Evolutionary conservation across 2,797 vertebrate species (phyloP).

Genomic region (Sphenodon punctatus): DNA sequence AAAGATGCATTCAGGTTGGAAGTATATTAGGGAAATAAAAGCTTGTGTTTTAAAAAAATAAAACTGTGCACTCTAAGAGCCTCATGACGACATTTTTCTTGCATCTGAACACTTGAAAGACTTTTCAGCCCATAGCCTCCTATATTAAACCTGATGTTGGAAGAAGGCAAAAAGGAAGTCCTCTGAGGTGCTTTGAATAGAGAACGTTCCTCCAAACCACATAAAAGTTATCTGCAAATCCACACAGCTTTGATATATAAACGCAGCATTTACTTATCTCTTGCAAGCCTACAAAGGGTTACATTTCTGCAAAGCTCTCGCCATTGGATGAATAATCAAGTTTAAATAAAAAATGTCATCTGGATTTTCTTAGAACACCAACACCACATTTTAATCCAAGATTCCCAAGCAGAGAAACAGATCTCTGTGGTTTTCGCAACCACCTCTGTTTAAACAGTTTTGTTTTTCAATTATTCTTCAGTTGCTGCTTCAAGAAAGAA

Average conservation of each 20-base stretch:
- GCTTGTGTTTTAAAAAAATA: conserved; percentile 24
- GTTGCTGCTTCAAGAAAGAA: conserved; percentile 16
- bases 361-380: conserved; percentile 33
- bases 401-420: conserved; percentile 24
- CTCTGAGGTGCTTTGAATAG: conserved; percentile 16
- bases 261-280: conserved; percentile 41
- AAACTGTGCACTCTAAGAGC: neutral
- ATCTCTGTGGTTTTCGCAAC: neutral
- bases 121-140: neutral
- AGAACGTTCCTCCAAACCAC: conserved; percentile 49
- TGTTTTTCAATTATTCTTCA: conserved; percentile 7
- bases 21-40: conserved; percentile 1
- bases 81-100: conserved; percentile 1
- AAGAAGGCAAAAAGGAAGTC: neutral
- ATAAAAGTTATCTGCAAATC: conserved; percentile 34
- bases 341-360: conserved; percentile 23
- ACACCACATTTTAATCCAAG: conserved; percentile 28
- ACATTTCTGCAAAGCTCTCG: conserved; percentile 25
- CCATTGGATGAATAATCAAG: conserved; percentile 27
- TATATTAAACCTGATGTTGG: conserved; percentile 20
- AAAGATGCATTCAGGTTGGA: too few relatives aligned
- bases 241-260: conserved; percentile 40
- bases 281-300: conserved; percentile 28
- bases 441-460: neutral
- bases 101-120: conserved; percentile 13